phyloP scores from a whole-genome alignment of 2,113 vertebrate species.

The Tragelaphus imberbis region DNA sequence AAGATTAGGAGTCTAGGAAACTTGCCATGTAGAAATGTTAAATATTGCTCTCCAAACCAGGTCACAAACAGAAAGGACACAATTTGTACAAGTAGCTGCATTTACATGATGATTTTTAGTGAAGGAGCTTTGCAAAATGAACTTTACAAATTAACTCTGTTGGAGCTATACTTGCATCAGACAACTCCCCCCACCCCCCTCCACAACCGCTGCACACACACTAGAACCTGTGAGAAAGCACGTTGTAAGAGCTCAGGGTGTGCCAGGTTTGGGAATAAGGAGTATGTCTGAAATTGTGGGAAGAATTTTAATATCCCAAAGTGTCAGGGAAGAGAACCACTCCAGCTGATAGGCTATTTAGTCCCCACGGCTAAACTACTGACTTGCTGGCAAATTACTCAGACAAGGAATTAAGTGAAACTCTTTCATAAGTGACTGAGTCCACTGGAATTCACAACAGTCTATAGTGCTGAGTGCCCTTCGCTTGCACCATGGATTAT shows the following conservation, averaged over 20 bases:
- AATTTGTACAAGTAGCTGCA: background rate
- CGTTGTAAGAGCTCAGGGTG: fast-evolving
- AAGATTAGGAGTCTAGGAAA: background rate
- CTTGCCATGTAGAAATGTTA: background rate
- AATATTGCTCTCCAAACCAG: background rate
- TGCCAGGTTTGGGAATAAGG: background rate
- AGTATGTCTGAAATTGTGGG: background rate
- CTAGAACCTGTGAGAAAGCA: background rate
- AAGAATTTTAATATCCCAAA: background rate
- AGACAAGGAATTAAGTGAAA: background rate
- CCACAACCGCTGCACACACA: background rate
- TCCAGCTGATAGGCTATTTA: background rate
- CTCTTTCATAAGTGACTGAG: background rate
- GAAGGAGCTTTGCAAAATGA: background rate
- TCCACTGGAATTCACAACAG: background rate
- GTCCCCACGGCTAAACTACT: fast-evolving
- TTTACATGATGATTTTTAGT: background rate
- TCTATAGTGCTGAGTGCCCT: background rate
- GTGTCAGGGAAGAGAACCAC: background rate
- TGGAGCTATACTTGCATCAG: background rate
- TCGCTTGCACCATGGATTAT: background rate
- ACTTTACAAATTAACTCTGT: background rate
- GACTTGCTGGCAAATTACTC: fast-evolving
- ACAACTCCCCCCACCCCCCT: too few species aligned
- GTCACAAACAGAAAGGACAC: background rate